phyloP scores from a whole-genome alignment of 2,888 invertebrate genomes.

The Periphyllus acericola region DNA sequence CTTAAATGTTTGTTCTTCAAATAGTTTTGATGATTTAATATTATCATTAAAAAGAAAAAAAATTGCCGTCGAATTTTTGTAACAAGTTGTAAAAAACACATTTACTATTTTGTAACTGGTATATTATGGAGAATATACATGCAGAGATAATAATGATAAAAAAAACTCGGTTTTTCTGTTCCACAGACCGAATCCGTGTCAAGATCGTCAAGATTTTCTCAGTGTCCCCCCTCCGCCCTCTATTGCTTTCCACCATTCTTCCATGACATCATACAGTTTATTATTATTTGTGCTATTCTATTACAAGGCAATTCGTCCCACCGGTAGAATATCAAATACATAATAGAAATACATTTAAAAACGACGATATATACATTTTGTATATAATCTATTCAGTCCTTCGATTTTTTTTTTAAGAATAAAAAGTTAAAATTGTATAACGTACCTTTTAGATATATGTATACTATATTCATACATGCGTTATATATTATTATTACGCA shows the following conservation, averaged over 20 bases:
- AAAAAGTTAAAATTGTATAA: constrained; percentile 52
- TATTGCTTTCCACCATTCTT: constrained; percentile 58
- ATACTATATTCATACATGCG: neutral
- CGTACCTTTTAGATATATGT: neutral
- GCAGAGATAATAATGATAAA: constrained; percentile 58
- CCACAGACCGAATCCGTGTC: constrained; percentile 62
- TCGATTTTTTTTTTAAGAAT: constrained; percentile 24
- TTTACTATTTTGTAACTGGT: constrained; percentile 56
- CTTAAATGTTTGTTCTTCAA: neutral
- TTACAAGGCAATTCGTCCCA: constrained; percentile 61
- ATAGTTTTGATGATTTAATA: constrained; percentile 14
- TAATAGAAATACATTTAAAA: constrained; percentile 52
- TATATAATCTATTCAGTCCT: constrained; percentile 56
- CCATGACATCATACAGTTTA: constrained; percentile 60
- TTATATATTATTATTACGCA: constrained; percentile 15
- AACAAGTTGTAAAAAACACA: constrained; percentile 49
- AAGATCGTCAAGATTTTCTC: constrained; percentile 62
- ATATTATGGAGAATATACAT: constrained; percentile 40
- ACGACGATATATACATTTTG: constrained; percentile 42
- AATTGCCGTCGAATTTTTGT: constrained; percentile 34
- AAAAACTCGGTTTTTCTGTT: constrained; percentile 60
- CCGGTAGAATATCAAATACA: constrained; percentile 60
- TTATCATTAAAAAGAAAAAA: constrained; percentile 20
- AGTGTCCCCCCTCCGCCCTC: constrained; percentile 30
- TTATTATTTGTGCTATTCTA: constrained; percentile 52